Evolutionary conservation across 1,140 invertebrate species (phyloP).

Genomic region (Drosophila neocordata): DNA sequence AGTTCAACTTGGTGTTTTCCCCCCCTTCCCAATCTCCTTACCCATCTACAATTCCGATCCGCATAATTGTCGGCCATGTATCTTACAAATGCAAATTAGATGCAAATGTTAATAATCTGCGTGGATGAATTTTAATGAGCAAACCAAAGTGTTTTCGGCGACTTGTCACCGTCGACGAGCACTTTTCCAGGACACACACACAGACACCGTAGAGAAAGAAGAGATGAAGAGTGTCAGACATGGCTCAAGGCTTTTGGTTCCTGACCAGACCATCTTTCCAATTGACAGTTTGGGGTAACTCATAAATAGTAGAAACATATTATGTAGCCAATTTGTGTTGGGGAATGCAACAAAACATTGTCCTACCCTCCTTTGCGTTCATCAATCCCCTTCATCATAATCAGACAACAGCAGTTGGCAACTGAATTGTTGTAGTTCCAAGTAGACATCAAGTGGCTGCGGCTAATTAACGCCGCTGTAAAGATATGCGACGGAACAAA

Average conservation of each 20-base stretch:
- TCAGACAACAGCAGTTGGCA: background rate
- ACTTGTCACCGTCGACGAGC: constrained; percentile 61
- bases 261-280: constrained; percentile 45
- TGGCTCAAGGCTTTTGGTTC: constrained; percentile 56
- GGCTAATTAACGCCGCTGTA: constrained; percentile 76
- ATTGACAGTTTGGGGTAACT: constrained; percentile 21
- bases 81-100: constrained; percentile 80
- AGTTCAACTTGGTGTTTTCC: constrained; percentile 43
- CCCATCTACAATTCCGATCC: constrained; percentile 37
- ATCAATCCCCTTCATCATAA: background rate
- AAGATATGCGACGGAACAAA: constrained; percentile 23
- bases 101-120: constrained; percentile 81
- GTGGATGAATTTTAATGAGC: constrained; percentile 79
- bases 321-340: constrained; percentile 48
- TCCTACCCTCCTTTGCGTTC: background rate
- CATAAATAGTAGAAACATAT: constrained; percentile 22
- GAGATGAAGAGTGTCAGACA: constrained; percentile 46
- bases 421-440: constrained; percentile 4
- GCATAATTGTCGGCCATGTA: constrained; percentile 80
- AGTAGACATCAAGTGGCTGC: constrained; percentile 70
- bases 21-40: background rate
- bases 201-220: background rate
- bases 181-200: constrained; percentile 20
- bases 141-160: constrained; percentile 73
- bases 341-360: constrained; percentile 15